Percentiles rank a stretch among this genome's conserved stretches.
Evolutionary conservation across 2,797 vertebrate genomes (phyloP).

Genomic region (Cynopterus sphinx): DNA sequence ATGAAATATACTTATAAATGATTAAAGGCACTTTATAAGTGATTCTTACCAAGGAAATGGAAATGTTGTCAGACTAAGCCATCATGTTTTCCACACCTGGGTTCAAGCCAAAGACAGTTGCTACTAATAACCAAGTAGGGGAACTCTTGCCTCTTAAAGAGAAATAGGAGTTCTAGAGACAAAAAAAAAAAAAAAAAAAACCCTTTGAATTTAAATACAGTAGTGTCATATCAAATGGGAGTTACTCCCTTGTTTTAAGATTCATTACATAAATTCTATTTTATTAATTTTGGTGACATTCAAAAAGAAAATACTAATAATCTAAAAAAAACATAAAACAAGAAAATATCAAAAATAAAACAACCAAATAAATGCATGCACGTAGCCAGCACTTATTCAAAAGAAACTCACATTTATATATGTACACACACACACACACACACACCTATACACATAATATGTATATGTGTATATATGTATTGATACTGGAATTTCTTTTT

Average conservation of each 20-base stretch:
- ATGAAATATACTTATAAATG: constrained; percentile 74
- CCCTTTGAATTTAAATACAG: not conserved
- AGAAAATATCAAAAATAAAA: not conserved
- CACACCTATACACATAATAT: too few relatives aligned
- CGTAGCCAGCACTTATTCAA: not conserved
- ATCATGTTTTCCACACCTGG: constrained; percentile 61
- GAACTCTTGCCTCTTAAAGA: not conserved
- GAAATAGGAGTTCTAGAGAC: not conserved
- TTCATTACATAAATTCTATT: not conserved
- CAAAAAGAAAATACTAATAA: not conserved
- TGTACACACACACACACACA: too few relatives aligned
- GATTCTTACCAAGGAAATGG: constrained; percentile 64
- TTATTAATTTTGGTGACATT: not conserved
- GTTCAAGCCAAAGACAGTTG: constrained; percentile 10
- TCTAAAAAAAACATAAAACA: not conserved
- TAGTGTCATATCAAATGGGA: not conserved
- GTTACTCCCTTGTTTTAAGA: not conserved
- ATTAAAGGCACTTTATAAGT: constrained; percentile 76
- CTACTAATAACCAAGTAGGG: not conserved
- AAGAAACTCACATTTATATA: not conserved
- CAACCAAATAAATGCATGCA: not conserved
- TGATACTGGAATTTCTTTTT: not conserved
- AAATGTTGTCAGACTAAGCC: constrained; percentile 56
- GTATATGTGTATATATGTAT: too few relatives aligned
- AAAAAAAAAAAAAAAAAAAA: not conserved